A percentile compares a stretch with the other conserved stretches of the same genome.
These are phyloP conservation scores for Dasyurus viverrinus DNA, from an alignment of 2,113 vertebrate species.

Conservation along the genomic window DNA sequence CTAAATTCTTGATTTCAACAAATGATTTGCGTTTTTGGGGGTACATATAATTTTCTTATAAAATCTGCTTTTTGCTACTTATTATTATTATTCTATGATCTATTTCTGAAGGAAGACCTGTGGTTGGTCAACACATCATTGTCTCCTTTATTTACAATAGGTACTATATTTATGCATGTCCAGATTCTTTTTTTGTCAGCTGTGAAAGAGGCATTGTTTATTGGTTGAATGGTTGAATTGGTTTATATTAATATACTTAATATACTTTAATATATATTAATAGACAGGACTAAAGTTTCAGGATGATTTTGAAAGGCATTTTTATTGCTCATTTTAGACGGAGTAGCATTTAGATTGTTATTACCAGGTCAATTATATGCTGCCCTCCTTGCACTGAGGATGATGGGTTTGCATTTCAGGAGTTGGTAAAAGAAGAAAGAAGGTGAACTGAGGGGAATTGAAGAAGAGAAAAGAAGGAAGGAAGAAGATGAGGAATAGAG, in stretches of 20 bases:
- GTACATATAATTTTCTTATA: background rate
- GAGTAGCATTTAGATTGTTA: slow-evolving; percentile 35
- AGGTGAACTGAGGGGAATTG: background rate
- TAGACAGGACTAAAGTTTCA: slow-evolving; percentile 28
- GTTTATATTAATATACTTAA: too few species aligned
- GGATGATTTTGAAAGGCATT: slow-evolving; percentile 17
- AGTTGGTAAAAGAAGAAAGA: background rate
- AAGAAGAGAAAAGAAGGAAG: background rate
- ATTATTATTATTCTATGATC: slow-evolving; percentile 44
- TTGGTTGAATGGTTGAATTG: slow-evolving; percentile 33
- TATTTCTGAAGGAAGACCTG: slow-evolving; percentile 40
- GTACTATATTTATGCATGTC: slow-evolving; percentile 30
- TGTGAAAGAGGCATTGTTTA: slow-evolving; percentile 28
- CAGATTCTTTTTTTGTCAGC: slow-evolving; percentile 51
- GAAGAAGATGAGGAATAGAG: too few species aligned
- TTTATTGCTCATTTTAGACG: slow-evolving; percentile 53
- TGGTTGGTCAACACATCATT: slow-evolving; percentile 47
- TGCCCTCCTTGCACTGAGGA: slow-evolving; percentile 40
- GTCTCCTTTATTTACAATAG: slow-evolving; percentile 49
- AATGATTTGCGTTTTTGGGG: slow-evolving; percentile 16
- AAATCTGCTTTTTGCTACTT: slow-evolving; percentile 43
- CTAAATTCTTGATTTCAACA: background rate
- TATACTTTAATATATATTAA: background rate
- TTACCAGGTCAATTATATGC: background rate
- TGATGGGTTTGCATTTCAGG: slow-evolving; percentile 52